Base-by-base conservation (phyloP, 2,113 vertebrate genomes). In the Macrotus californicus region DNA sequence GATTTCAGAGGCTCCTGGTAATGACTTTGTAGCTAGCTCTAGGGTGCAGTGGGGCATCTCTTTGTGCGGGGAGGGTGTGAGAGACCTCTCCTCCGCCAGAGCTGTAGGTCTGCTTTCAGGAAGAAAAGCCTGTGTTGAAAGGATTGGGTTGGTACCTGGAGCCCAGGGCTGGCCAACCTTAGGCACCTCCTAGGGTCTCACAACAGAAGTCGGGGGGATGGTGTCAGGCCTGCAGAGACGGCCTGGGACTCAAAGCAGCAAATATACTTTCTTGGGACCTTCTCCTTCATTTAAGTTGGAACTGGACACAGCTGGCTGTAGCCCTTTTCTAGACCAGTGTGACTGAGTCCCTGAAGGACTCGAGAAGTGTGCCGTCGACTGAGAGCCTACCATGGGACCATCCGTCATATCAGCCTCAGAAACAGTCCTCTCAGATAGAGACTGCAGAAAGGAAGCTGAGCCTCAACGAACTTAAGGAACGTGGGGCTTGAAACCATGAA, bases 1-100 rank as follows among this genome's bases (percentile, higher is more conserved):
- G 43, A 70, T 89, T 95, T 87, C n/a, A 89, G 76, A 92, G 24
- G 48, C 59, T 79, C 76, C 92, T 89, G 21, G 59, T 70, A 85
- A 24, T 77, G 84, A 84, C 41, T 96, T 94, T 3, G 9, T 48
- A 82, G 66, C 61, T 83, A 39, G 26, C 72, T 67, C 72, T 94
- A 31, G 50, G 31, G 14, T 41, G 72, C 64, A 50, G 19, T n/a
- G 64, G 29, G 36, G 24, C 87, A 48, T 73, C 36, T 66, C 93
- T 76, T 67, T 69, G 31, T 67, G 31, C 14, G 54, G 15, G 13
- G 31, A 4, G 36, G 7, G 34, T 69, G 4, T 19, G 92, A 1
- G 6, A 7, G 3, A 0, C 18, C 46, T 8, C 46, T n/a, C 75
- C 75, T 9, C 43, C 18, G 0, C n/a, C 34, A 34, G 34, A 59